A percentile compares a stretch with the other conserved stretches of the same genome.
These are phyloP conservation scores for Pogonophryne albipinna DNA, from an alignment of 2,797 vertebrate species.

Conservation along the genomic window DNA sequence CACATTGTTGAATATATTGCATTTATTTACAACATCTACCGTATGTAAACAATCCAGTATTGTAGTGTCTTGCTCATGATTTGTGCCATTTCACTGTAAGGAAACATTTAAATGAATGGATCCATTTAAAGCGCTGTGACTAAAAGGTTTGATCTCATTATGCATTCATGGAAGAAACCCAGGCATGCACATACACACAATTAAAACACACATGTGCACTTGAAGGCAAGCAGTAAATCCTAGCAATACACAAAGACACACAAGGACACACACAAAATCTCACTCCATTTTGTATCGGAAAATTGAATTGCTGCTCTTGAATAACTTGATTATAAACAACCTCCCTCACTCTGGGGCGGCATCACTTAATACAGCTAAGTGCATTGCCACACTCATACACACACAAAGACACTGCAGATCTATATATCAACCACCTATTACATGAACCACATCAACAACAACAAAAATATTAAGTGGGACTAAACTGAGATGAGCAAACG, in stretches of 20 bases:
- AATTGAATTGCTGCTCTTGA: constrained; percentile 75
- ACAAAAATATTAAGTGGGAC: background rate
- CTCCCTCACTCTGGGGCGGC: constrained; percentile 54
- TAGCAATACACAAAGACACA: constrained; percentile 2
- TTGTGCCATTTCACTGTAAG: constrained; percentile 2
- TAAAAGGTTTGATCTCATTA: constrained; percentile 20
- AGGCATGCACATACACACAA: background rate
- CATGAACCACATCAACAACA: constrained; percentile 11
- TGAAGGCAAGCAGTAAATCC: constrained; percentile 28
- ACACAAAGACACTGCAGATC: constrained; percentile 14
- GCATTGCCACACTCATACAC: constrained; percentile 57
- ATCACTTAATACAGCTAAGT: constrained; percentile 79
- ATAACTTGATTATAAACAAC: constrained; percentile 77
- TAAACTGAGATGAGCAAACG: constrained; percentile 13
- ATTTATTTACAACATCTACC: background rate
- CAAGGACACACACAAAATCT: constrained; percentile 41
- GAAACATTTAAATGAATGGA: constrained; percentile 2
- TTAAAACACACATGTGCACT: background rate
- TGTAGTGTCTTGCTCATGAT: background rate
- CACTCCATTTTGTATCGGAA: constrained; percentile 63
- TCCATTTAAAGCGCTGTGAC: constrained; percentile 9
- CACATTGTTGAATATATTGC: background rate
- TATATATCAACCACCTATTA: constrained; percentile 24
- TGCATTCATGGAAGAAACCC: constrained; percentile 19
- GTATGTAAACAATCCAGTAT: background rate